phyloP scores from a whole-genome alignment of 2,797 vertebrate species.

The Lepilemur septentrionalis region DNA sequence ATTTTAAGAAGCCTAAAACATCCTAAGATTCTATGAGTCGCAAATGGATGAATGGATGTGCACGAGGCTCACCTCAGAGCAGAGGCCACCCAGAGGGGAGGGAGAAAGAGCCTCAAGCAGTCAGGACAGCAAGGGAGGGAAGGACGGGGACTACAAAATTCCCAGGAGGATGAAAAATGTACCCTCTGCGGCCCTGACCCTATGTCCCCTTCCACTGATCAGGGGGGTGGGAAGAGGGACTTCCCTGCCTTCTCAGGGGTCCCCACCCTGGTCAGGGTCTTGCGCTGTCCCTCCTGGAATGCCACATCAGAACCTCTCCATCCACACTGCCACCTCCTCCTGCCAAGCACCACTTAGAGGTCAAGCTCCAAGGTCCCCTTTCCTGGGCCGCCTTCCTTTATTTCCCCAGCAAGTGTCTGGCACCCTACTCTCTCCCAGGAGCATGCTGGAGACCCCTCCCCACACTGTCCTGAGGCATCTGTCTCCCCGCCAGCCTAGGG shows the following conservation, averaged over 20 bases:
- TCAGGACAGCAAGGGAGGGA: background rate
- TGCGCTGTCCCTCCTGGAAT: background rate
- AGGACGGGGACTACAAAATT: background rate
- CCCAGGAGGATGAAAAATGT: background rate
- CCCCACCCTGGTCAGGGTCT: background rate
- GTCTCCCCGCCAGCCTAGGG: background rate
- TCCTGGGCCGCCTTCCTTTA: background rate
- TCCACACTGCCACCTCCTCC: background rate
- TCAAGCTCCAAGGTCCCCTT: background rate
- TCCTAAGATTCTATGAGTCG: background rate
- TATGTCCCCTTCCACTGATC: background rate
- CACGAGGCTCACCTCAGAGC: background rate
- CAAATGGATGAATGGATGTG: background rate
- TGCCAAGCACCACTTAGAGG: background rate
- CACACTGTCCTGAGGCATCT: background rate
- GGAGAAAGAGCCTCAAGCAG: background rate
- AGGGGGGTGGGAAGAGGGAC: accelerated
- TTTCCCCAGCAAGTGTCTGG: background rate
- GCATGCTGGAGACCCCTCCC: background rate
- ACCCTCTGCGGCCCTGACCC: background rate
- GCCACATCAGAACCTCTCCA: background rate
- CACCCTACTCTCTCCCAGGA: background rate
- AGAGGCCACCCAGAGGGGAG: background rate
- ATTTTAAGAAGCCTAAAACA: background rate
- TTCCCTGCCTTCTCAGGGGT: background rate